Base-by-base conservation (phyloP, 2,888 invertebrate genomes). In the Schizaphis graminum region DNA sequence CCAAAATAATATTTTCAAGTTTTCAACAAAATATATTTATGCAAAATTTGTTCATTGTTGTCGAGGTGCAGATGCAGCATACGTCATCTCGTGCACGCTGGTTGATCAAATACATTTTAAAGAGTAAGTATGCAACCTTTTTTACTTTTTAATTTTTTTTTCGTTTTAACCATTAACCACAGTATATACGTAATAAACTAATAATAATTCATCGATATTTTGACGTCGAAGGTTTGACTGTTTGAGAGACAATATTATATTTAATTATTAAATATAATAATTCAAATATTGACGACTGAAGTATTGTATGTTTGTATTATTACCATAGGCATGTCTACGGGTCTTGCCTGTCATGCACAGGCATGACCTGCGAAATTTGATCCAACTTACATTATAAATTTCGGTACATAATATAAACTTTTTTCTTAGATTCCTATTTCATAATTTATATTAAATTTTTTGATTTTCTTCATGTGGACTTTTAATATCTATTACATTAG, bases 1-100 rank as follows among this genome's bases (percentile, higher is more conserved):
- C 5, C 0, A 67, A 16, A 35, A 67, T 67, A 35, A 35, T 67
- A 67, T 67, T 67, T 67, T 67, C 61, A 35, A 67, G 67, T 67
- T 35, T 67, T 67, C n/a, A 67, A 67, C n/a, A 67, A 67, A 67
- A 67, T n/a, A 67, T 67, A 67, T 67, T 67, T 35, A 67, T 67
- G 16, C 67, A 67, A 67, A 16, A 16, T 67, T 21, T 53, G 53
- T 53, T 53, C 21, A 5, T 67, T 67, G n/a, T 67, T 16, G n/a
- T 16, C 16, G 16, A 67, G 16, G 67, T 67, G 16, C 41, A 44
- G 41, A 0, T 44, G 3, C n/a, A n/a, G n/a, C n/a, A n/a, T 13
- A 61, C 61, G 28, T 28, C 61, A 61, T 28, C 28, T 28, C 3
- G 28, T 28, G 10, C 61, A 61, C 28, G 67, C n/a, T 13, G 4